Evolutionary conservation across 1,140 invertebrate species (phyloP).

Genomic region (Tetragnatha versicolor): DNA sequence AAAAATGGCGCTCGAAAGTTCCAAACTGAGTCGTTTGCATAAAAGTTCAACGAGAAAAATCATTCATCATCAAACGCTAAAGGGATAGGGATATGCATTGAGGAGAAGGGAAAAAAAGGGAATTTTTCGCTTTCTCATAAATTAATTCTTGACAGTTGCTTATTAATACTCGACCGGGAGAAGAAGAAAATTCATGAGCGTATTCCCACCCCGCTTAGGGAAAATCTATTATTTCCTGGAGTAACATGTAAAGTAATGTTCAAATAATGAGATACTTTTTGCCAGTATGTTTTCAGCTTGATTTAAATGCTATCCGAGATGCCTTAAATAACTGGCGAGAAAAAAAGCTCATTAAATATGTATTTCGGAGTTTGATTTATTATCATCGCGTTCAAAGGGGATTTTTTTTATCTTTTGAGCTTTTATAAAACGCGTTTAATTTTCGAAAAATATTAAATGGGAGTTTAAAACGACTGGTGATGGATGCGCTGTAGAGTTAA

Average conservation of each 20-base stretch:
- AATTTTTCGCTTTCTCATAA: slow-evolving; percentile 1
- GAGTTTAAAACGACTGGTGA: too few species aligned
- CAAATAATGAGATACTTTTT: not conserved
- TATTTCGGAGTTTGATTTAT: slow-evolving; percentile 9
- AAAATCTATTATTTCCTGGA: slow-evolving; percentile 5
- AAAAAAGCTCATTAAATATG: slow-evolving; percentile 24
- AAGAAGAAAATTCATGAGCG: not conserved
- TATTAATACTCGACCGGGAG: slow-evolving; percentile 1
- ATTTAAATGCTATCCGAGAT: slow-evolving; percentile 15
- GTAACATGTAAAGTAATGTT: not conserved
- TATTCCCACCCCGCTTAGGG: not conserved
- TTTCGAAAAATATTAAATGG: too few species aligned
- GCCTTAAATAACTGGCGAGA: not conserved
- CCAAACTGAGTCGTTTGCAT: slow-evolving; percentile 5
- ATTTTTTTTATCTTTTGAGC: too few species aligned
- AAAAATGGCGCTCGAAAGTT: not conserved
- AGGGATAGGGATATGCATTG: not conserved
- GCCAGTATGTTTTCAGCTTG: not conserved
- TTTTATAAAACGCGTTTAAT: too few species aligned
- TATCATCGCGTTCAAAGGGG: too few species aligned
- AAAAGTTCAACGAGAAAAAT: slow-evolving; percentile 20
- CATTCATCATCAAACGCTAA: slow-evolving; percentile 19
- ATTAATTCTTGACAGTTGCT: slow-evolving; percentile 12
- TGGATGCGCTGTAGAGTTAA: too few species aligned
- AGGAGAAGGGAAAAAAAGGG: not conserved